Conservation (phyloP, 2,888 invertebrate genomes). For the Leucoma salicis region DNA sequence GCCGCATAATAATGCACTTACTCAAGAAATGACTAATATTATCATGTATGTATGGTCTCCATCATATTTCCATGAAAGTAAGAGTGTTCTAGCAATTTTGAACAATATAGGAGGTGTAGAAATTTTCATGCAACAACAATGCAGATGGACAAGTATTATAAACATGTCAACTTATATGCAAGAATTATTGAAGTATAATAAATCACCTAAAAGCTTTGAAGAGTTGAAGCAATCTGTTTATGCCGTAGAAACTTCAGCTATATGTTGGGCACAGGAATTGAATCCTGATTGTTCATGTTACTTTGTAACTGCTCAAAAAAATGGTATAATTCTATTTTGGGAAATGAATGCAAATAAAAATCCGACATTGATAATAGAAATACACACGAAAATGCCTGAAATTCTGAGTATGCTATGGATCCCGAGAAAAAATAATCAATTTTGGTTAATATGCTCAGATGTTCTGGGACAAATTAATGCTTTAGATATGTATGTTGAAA, state of each 20-base stretch:
- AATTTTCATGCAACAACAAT: constrained; percentile 38
- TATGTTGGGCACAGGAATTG: constrained; percentile 55
- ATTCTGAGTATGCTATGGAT: constrained; percentile 54
- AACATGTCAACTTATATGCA: constrained; percentile 47
- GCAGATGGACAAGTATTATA: constrained; percentile 43
- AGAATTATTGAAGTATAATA: constrained; percentile 24
- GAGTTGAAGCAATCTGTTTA: constrained; percentile 48
- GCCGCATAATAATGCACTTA: constrained; percentile 57
- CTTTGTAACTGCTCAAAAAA: constrained; percentile 64
- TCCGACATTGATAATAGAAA: constrained; percentile 32
- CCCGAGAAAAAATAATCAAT: constrained; percentile 27
- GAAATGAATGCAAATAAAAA: constrained; percentile 28
- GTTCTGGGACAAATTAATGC: constrained; percentile 48
- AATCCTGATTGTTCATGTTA: constrained; percentile 46
- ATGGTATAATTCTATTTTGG: constrained; percentile 58
- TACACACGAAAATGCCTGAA: constrained; percentile 41
- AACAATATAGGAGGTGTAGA: constrained; percentile 65
- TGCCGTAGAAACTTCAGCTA: constrained; percentile 45
- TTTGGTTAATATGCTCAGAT: constrained; percentile 50
- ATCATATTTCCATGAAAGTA: constrained; percentile 36
- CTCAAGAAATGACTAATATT: constrained; percentile 50
- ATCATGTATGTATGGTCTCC: constrained; percentile 59
- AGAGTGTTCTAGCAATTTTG: constrained; percentile 51
- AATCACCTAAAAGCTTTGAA: constrained; percentile 32
- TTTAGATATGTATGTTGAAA: constrained; percentile 39